Percentiles rank a stretch among this genome's conserved stretches.
Evolutionary conservation across 2,113 vertebrate species (phyloP).

Genomic region (Dinomys branickii): DNA sequence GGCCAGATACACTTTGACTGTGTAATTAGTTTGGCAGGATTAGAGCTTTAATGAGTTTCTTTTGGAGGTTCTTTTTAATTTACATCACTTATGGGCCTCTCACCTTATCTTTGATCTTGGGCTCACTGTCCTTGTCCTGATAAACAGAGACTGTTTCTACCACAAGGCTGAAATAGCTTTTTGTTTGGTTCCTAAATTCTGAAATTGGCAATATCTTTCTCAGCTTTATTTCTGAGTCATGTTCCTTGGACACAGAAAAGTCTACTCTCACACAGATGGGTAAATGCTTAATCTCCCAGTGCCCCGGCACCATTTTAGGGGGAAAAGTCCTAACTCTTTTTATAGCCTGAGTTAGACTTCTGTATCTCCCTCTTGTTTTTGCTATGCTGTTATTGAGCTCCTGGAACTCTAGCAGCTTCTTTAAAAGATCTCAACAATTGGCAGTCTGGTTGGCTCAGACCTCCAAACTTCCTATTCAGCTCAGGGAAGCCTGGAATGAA

Average conservation of each 20-base stretch:
- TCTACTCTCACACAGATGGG: background rate
- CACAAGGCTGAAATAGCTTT: background rate
- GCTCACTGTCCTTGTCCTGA: background rate
- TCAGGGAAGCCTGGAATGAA: background rate
- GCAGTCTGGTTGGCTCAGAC: background rate
- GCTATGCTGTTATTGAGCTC: background rate
- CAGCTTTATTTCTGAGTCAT: background rate
- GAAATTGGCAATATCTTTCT: background rate
- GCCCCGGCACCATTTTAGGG: background rate
- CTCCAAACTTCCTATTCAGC: background rate
- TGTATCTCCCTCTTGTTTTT: background rate
- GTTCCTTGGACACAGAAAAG: background rate
- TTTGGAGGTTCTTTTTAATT: slow-evolving; percentile 27
- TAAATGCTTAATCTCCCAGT: background rate
- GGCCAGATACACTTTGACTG: background rate
- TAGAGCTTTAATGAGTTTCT: slow-evolving; percentile 1
- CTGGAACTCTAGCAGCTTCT: slow-evolving; percentile 5
- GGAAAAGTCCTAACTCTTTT: background rate
- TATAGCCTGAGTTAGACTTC: background rate
- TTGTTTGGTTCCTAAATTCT: background rate
- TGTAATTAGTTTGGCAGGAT: slow-evolving; percentile 45
- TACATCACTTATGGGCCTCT: background rate
- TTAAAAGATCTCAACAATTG: background rate
- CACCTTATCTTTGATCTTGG: background rate
- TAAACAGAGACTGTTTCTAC: background rate